A percentile compares a stretch with the other conserved stretches of the same genome.
Conservation (phyloP, 1,140 invertebrate species). For the Ceratosolen fusciceps region DNA sequence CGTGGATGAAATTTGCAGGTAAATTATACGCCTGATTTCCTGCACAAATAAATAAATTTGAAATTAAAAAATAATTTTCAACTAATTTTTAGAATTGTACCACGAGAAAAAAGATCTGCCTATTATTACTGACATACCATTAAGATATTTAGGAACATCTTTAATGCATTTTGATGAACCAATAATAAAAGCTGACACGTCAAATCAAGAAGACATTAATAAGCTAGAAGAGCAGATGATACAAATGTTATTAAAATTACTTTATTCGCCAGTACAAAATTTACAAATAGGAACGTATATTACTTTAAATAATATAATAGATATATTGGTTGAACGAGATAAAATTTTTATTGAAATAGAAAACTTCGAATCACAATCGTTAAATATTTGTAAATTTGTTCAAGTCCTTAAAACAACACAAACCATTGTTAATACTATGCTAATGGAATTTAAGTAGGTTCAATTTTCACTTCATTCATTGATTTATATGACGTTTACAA, state of each 20-base stretch:
- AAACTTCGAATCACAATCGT: constrained; percentile 64
- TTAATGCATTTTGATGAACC: constrained; percentile 60
- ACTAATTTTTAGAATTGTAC: constrained; percentile 19
- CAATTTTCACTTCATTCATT: neutral
- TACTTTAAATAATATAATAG: constrained; percentile 63
- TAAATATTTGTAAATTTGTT: constrained; percentile 70
- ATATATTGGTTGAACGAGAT: constrained; percentile 68
- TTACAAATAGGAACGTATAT: constrained; percentile 72
- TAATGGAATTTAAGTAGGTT: constrained; percentile 74
- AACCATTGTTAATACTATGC: constrained; percentile 71
- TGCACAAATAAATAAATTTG: neutral
- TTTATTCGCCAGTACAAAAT: constrained; percentile 62
- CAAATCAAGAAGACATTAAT: constrained; percentile 26
- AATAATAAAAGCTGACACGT: constrained; percentile 55
- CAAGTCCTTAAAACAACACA: constrained; percentile 70
- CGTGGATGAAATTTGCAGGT: constrained; percentile 70
- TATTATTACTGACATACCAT: constrained; percentile 50
- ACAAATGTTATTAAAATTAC: constrained; percentile 61
- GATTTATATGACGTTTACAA: neutral
- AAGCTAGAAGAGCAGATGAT: constrained; percentile 56
- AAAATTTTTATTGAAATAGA: constrained; percentile 61
- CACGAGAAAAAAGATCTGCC: constrained; percentile 18
- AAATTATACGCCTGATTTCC: constrained; percentile 39
- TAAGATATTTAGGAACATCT: constrained; percentile 62
- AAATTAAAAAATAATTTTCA: neutral